A percentile compares a stretch with the other conserved stretches of the same genome.
phyloP scores from a whole-genome alignment of 2,888 invertebrate genomes.

The Drosophila fungiperda region DNA sequence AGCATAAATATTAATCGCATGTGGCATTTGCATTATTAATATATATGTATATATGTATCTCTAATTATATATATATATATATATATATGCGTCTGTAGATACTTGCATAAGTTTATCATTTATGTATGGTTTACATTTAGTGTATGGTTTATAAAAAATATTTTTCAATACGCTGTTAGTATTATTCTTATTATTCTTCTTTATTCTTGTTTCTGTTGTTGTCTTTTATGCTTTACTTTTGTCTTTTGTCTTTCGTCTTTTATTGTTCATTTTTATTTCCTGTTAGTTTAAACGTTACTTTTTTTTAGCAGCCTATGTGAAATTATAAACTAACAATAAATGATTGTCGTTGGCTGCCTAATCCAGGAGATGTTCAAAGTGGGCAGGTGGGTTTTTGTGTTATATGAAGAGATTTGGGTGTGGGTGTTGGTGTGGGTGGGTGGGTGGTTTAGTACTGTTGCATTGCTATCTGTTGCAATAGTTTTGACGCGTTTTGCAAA shows the following conservation, averaged over 20 bases:
- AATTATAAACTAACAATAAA: constrained; percentile 15
- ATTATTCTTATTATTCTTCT: no score
- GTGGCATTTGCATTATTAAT: constrained; percentile 67
- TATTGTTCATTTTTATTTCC: constrained; percentile 28
- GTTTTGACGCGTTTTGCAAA: constrained; percentile 41
- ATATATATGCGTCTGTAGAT: constrained; percentile 25
- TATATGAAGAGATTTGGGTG: not conserved
- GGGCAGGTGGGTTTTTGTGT: not conserved
- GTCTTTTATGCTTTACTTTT: constrained; percentile 12
- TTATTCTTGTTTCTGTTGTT: constrained; percentile 14
- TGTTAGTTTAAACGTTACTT: constrained; percentile 25
- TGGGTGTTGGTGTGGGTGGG: constrained; percentile 1
- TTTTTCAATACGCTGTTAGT: constrained; percentile 22
- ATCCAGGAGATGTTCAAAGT: constrained; percentile 3
- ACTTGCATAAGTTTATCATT: constrained; percentile 18
- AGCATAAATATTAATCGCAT: constrained; percentile 80
- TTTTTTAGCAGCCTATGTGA: constrained; percentile 14
- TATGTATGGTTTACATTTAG: constrained; percentile 14
- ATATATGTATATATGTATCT: not conserved
- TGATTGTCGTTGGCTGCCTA: constrained; percentile 53
- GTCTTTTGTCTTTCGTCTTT: constrained; percentile 21
- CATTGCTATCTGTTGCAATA: constrained; percentile 23
- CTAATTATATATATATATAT: constrained; percentile 20
- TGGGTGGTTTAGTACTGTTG: constrained; percentile 28
- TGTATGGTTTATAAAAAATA: constrained; percentile 34